These are phyloP conservation scores for Patella caerulea DNA, from an alignment of 2,888 invertebrate genomes.

Conservation along the genomic window DNA sequence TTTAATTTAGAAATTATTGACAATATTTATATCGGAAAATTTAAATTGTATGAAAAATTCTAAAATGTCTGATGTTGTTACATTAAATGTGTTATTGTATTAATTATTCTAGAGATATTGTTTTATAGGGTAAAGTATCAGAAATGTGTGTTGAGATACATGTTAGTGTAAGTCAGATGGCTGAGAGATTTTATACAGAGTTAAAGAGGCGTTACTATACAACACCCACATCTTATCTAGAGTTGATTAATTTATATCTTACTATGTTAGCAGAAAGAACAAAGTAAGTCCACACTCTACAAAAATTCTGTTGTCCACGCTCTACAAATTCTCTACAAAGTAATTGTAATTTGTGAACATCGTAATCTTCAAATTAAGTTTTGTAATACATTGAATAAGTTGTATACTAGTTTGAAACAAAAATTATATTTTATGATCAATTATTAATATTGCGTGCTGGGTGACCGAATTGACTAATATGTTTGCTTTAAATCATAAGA, in stretches of 20 bases:
- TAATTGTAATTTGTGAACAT: neutral
- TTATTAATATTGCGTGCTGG: no score
- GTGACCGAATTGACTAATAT: no score
- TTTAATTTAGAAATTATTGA: neutral
- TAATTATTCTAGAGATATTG: neutral
- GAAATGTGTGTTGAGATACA: slow-evolving; percentile 82
- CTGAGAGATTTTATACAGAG: slow-evolving; percentile 83
- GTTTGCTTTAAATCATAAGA: no score
- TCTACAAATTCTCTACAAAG: no score
- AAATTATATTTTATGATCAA: no score
- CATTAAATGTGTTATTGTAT: no score
- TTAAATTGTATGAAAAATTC: neutral
- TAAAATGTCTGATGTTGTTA: no score
- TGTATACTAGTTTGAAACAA: no score
- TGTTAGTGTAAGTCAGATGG: slow-evolving; percentile 84
- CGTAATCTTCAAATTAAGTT: no score
- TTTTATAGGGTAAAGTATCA: slow-evolving; percentile 73
- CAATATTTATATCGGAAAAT: neutral
- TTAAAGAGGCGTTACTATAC: slow-evolving; percentile 90
- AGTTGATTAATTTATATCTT: slow-evolving; percentile 85
- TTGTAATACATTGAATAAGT: no score
- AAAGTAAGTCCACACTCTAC: slow-evolving; percentile 75
- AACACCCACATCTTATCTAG: slow-evolving; percentile 91
- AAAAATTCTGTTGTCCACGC: no score
- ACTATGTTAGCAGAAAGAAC: slow-evolving; percentile 80